Evolutionary conservation across 2,797 vertebrate species (phyloP).

Genomic region (Microchirus variegatus): DNA sequence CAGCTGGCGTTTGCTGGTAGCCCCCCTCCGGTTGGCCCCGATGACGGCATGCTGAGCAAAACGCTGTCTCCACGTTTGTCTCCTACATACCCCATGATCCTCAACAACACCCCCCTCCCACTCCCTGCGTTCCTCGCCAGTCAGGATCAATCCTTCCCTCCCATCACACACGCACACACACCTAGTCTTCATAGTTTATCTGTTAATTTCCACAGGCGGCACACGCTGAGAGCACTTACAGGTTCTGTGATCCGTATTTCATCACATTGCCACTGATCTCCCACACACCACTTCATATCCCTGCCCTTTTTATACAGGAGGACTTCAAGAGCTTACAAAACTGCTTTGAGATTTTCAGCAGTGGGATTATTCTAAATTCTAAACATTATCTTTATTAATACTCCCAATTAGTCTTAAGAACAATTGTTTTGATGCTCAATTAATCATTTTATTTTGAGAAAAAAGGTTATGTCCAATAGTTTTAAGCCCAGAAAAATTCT

Average conservation of each 20-base stretch:
- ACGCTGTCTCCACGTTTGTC: conserved; percentile 85
- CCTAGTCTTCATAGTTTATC: conserved; percentile 65
- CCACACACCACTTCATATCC: conserved; percentile 56
- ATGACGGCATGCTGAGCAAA: conserved; percentile 82
- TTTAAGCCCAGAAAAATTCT: too few species aligned
- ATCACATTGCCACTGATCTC: conserved; percentile 74
- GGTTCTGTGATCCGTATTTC: conserved; percentile 75
- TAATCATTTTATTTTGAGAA: too few species aligned
- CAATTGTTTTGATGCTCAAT: too few species aligned
- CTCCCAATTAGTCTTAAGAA: too few species aligned
- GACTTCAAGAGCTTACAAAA: conserved; percentile 6
- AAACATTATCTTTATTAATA: too few species aligned
- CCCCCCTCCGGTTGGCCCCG: conserved; percentile 70
- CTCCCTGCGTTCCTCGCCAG: conserved; percentile 22
- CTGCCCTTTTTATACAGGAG: conserved; percentile 40
- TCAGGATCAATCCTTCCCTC: conserved; percentile 60
- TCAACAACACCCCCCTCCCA: conserved; percentile 41
- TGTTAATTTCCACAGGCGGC: conserved; percentile 76
- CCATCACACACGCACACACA: conserved; percentile 24
- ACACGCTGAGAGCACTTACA: conserved; percentile 82
- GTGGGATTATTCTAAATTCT: too few species aligned
- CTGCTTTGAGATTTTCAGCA: neutral
- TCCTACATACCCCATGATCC: conserved; percentile 75
- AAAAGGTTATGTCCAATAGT: too few species aligned
- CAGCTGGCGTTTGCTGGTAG: conserved; percentile 80